Conservation (phyloP, 1,140 invertebrate genomes). For the Tyrophagus putrescentiae region DNA sequence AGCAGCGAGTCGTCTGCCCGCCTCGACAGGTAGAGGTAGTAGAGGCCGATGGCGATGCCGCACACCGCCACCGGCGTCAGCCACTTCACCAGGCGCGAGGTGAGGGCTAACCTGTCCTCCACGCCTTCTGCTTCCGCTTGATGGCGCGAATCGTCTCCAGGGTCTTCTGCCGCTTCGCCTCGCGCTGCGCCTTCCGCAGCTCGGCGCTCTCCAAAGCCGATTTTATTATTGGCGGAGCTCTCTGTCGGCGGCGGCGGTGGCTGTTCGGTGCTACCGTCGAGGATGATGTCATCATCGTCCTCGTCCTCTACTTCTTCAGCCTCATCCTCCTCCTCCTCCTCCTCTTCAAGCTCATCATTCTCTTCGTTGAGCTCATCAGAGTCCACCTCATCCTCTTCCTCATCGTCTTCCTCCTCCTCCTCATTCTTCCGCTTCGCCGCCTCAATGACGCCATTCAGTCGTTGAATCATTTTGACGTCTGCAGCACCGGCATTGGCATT, state of each 20-base stretch:
- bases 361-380: constrained; percentile 2
- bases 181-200: constrained; percentile 30
- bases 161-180: constrained; percentile 32
- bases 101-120: constrained; percentile 27
- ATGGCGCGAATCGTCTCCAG: constrained; percentile 32
- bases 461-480: neutral
- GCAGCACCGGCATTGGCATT: neutral
- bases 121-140: constrained; percentile 32
- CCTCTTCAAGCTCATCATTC: neutral
- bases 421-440: neutral
- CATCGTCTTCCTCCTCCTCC: neutral
- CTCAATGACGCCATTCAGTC: constrained; percentile 23
- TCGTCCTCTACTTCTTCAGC: neutral
- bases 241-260: constrained; percentile 1
- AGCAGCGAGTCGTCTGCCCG: too few species aligned
- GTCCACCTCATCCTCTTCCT: neutral
- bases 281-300: constrained; percentile 19
- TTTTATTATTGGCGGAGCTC: neutral
- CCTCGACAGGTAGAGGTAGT: neutral
- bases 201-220: constrained; percentile 9
- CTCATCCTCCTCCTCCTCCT: neutral
- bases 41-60: constrained; percentile 1
- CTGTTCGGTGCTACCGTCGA: neutral
- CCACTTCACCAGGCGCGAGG: constrained; percentile 24
- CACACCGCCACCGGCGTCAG: neutral